These are phyloP conservation scores for Erynnis tages DNA, from an alignment of 2,888 invertebrate species.

Conservation along the genomic window DNA sequence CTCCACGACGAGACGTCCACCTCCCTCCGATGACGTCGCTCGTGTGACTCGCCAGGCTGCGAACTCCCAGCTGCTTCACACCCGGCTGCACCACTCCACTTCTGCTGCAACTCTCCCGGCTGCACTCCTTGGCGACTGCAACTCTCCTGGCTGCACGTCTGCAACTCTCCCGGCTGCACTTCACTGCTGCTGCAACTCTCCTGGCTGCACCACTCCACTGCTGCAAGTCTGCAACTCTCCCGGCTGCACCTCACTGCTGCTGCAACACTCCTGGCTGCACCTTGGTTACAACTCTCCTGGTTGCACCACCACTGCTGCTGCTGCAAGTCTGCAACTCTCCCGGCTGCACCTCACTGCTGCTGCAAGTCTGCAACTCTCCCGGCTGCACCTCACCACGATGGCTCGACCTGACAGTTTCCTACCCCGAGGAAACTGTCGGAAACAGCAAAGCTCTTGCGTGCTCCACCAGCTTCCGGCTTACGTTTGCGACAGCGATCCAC, in stretches of 20 bases:
- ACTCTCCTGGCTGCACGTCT: conserved; percentile 1
- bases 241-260: too few species aligned
- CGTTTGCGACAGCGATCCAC: conserved; percentile 12
- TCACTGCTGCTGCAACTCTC: too few species aligned
- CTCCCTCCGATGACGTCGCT: too few species aligned
- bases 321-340: too few species aligned
- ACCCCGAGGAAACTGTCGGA: background rate
- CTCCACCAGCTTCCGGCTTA: background rate
- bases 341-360: background rate
- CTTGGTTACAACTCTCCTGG: background rate
- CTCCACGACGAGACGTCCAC: background rate
- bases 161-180: too few species aligned
- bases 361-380: conserved; percentile 2
- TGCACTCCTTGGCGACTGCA: background rate
- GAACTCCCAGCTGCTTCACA: too few species aligned
- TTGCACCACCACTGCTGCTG: too few species aligned
- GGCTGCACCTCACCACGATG: background rate
- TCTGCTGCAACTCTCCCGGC: background rate
- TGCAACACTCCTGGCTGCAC: conserved; percentile 2
- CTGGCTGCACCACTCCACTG: too few species aligned
- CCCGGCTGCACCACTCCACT: background rate
- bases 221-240: too few species aligned
- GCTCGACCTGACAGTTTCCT: conserved; percentile 6
- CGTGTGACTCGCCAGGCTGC: background rate
- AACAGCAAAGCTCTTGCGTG: background rate